Conservation (phyloP, 53 echinoderm and acorn worm genomes). For the Arbacia lixula region DNA sequence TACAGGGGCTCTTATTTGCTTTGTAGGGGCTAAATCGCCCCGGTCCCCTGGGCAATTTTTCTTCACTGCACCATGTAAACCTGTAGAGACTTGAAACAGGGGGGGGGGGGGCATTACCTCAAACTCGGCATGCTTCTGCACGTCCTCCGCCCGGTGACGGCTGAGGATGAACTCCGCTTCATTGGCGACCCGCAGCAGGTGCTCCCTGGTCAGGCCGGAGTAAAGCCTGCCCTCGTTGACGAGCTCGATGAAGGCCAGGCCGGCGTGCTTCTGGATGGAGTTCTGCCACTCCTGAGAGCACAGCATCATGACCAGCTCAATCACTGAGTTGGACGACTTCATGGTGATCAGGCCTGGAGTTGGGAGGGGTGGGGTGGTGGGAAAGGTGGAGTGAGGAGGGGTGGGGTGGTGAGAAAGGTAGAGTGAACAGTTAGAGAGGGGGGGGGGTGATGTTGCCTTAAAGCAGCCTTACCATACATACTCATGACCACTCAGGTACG, state of each 20-base stretch:
- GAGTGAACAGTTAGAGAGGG: too few species aligned
- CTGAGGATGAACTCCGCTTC: constrained; percentile 99
- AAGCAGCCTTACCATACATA: too few species aligned
- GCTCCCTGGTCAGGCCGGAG: constrained; percentile 93
- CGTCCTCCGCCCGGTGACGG: constrained; percentile 94
- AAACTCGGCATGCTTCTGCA: constrained; percentile 98
- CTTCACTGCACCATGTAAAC: too few species aligned
- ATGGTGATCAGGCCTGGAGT: constrained; percentile 94
- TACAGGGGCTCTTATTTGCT: too few species aligned
- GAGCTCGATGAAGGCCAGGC: constrained; percentile 97
- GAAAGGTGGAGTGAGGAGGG: not conserved
- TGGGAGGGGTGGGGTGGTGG: too few species aligned
- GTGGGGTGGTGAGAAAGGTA: not conserved
- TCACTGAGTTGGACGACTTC: constrained; percentile 99
- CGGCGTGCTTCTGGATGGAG: constrained; percentile 99
- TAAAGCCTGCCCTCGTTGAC: constrained; percentile 99
- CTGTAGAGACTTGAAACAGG: too few species aligned
- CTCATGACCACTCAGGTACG: too few species aligned
- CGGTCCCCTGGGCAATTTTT: too few species aligned
- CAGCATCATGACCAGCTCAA: constrained; percentile 99
- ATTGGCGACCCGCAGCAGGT: constrained; percentile 93
- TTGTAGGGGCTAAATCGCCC: too few species aligned
- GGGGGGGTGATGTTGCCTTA: too few species aligned
- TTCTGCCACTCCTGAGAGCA: constrained; percentile 99
- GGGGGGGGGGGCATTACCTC: too few species aligned